A percentile compares a stretch with the other conserved stretches of the same genome.
These are phyloP conservation scores for Naso thynnoides DNA, from an alignment of 2,797 vertebrate species.

Conservation along the genomic window DNA sequence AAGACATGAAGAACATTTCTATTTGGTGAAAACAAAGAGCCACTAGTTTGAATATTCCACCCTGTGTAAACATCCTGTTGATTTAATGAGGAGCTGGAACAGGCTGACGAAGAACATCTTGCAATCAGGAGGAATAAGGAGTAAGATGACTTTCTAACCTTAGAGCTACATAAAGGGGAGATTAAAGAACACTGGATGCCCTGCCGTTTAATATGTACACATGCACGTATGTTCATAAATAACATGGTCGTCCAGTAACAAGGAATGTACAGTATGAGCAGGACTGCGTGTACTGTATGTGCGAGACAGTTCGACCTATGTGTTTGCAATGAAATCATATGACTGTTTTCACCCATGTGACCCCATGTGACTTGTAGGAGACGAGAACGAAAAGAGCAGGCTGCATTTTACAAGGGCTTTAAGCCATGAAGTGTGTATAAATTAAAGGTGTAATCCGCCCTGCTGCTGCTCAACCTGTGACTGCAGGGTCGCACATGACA, in stretches of 20 bases:
- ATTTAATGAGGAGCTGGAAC: neutral
- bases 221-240: neutral
- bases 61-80: neutral
- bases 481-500: constrained; percentile 3
- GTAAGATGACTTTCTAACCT: neutral
- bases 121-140: neutral
- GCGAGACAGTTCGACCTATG: constrained; percentile 14
- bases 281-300: constrained; percentile 31
- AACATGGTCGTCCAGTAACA: neutral
- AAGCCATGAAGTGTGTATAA: constrained; percentile 39
- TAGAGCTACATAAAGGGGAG: neutral
- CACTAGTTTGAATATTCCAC: neutral
- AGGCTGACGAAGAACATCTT: neutral
- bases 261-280: constrained; percentile 19
- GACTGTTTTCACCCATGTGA: constrained; percentile 73
- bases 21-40: neutral
- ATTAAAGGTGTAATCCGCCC: constrained; percentile 34
- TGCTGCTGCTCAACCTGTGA: constrained; percentile 19
- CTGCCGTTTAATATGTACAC: neutral
- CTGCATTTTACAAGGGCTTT: constrained; percentile 25
- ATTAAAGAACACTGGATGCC: neutral
- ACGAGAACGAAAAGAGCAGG: constrained; percentile 37
- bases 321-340: constrained; percentile 64
- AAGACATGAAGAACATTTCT: neutral
- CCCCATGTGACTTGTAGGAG: constrained; percentile 63